A percentile compares a stretch with the other conserved stretches of the same genome.
Evolutionary conservation across 1,140 invertebrate species (phyloP).

Genomic region (Dufourea novaeangliae): DNA sequence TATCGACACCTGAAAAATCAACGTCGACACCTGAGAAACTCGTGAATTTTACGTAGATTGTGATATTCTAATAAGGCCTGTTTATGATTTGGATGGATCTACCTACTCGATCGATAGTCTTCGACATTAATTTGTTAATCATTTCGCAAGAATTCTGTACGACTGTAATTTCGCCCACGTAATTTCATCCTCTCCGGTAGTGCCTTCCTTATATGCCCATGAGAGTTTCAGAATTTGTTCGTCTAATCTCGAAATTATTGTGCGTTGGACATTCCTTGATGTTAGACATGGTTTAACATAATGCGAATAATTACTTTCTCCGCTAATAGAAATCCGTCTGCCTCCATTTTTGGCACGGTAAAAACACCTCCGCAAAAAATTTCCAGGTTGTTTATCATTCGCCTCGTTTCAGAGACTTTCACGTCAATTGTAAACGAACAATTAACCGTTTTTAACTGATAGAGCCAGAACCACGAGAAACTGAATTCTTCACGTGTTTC

Average conservation of each 20-base stretch:
- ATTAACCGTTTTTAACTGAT: neutral
- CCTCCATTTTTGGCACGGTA: neutral
- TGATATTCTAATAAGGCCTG: neutral
- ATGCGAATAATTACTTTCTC: neutral
- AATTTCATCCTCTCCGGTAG: too few species aligned
- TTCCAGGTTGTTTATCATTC: neutral
- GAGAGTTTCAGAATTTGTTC: neutral
- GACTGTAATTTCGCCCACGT: neutral
- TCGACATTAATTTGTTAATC: neutral
- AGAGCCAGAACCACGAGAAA: too few species aligned
- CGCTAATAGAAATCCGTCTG: neutral
- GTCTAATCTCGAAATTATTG: neutral
- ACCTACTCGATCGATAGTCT: neutral
- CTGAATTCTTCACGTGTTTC: too few species aligned
- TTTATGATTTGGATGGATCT: neutral
- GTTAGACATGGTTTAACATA: too few species aligned
- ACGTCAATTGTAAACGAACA: neutral
- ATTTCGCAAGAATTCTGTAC: neutral
- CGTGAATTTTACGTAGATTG: too few species aligned
- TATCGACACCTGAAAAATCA: too few species aligned
- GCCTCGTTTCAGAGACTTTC: constrained; percentile 4
- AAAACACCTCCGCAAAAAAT: constrained; percentile 3
- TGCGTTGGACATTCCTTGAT: neutral
- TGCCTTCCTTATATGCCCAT: neutral
- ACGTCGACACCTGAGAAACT: too few species aligned